Evolutionary conservation across 2,113 vertebrate genomes (phyloP).

Genomic region (Microcebus lehilahytsara): DNA sequence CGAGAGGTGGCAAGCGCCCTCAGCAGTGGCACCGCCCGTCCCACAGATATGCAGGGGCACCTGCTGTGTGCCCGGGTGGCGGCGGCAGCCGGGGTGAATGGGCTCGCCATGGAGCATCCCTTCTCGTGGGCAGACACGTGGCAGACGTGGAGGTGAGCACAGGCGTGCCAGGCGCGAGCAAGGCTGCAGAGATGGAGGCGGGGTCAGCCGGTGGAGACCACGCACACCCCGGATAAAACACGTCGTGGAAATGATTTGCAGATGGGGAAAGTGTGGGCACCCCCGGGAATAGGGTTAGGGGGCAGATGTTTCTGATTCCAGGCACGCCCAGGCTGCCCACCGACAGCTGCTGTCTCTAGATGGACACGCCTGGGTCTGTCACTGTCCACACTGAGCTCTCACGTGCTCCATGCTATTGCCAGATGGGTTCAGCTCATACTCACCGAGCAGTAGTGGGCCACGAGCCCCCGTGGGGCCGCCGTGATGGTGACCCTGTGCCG

Average conservation of each 20-base stretch:
- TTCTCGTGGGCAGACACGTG: background rate
- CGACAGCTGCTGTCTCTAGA: background rate
- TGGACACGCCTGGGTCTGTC: background rate
- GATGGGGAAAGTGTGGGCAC: accelerated
- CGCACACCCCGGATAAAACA: background rate
- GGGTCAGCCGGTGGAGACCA: no score
- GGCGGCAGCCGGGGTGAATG: accelerated
- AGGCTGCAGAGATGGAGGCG: background rate
- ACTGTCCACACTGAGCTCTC: background rate
- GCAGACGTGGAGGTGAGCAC: accelerated
- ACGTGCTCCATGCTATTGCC: background rate
- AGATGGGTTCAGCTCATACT: background rate
- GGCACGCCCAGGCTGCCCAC: no score
- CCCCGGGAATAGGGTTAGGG: accelerated
- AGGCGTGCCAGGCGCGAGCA: background rate
- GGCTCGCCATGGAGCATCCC: accelerated
- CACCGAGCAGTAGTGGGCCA: background rate
- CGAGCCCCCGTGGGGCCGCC: no score
- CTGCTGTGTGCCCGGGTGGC: background rate
- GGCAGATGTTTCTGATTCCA: background rate
- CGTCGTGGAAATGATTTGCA: no score
- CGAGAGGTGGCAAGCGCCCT: accelerated
- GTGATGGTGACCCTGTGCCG: background rate
- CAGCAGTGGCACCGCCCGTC: background rate
- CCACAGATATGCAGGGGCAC: no score